Evolutionary conservation across 2,888 invertebrate species (phyloP).

Genomic region (Mamestra brassicae): DNA sequence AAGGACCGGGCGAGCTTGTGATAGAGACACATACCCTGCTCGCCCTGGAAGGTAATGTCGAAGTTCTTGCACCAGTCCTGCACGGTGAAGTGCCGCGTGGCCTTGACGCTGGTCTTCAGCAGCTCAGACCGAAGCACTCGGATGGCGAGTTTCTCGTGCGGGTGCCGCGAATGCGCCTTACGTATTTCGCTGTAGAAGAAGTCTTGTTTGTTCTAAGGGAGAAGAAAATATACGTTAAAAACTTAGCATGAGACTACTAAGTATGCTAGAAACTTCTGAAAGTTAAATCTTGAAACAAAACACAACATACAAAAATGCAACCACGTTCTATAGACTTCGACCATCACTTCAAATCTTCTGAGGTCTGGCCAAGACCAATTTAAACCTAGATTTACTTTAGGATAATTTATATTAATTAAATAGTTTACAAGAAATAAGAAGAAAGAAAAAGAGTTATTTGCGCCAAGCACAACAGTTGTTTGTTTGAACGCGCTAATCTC

Average conservation of each 20-base stretch:
- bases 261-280: no score
- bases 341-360: no score
- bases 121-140: constrained; percentile 96
- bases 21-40: constrained; percentile 96
- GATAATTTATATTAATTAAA: no score
- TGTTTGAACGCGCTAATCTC: no score
- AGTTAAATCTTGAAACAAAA: background rate
- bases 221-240: background rate
- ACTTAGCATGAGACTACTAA: background rate
- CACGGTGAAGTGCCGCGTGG: constrained; percentile 96
- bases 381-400: no score
- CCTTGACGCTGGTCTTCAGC: constrained; percentile 95
- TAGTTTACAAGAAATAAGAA: no score
- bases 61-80: constrained; percentile 98
- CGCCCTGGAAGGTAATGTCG: constrained; percentile 98
- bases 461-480: no score
- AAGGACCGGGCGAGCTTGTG: no score
- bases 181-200: constrained; percentile 96
- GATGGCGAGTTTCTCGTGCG: constrained; percentile 96
- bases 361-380: no score
- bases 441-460: no score
- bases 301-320: background rate
- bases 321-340: no score
- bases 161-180: constrained; percentile 96
- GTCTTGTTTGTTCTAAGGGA: constrained; percentile 92